These are phyloP conservation scores for Drosophila carrolli DNA, from an alignment of 1,140 invertebrate species.

Conservation along the genomic window DNA sequence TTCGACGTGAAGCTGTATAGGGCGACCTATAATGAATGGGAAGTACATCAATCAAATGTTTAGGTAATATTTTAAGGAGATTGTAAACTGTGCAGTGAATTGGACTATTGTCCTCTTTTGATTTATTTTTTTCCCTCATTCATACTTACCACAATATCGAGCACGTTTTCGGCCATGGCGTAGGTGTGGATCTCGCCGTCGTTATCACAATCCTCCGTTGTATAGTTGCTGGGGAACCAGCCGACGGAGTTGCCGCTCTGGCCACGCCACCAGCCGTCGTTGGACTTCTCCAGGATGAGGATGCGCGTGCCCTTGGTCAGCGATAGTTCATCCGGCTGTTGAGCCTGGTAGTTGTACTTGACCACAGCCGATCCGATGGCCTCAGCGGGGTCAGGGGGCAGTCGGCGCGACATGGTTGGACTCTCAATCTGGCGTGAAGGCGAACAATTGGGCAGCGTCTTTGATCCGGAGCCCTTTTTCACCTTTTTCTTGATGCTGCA, in stretches of 20 bases:
- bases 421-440: conserved; percentile 92
- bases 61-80: no score
- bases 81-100: neutral
- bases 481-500: conserved; percentile 97
- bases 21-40: conserved; percentile 86
- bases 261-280: conserved; percentile 99
- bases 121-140: no score
- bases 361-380: conserved; percentile 96
- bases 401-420: conserved; percentile 89
- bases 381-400: conserved; percentile 93
- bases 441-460: conserved; percentile 93
- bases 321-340: conserved; percentile 98
- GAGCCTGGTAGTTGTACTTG: conserved; percentile 99
- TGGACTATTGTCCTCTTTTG: neutral
- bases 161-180: conserved; percentile 95
- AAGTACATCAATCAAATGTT: neutral
- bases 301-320: conserved; percentile 96
- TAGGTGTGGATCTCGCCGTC: conserved; percentile 95
- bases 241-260: conserved; percentile 93
- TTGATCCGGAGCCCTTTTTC: conserved; percentile 93
- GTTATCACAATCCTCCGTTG: conserved; percentile 94
- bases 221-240: conserved; percentile 99
- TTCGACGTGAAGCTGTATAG: conserved; percentile 97
- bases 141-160: conserved; percentile 94
- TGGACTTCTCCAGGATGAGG: conserved; percentile 98